Conservation (phyloP, 2,797 vertebrate genomes). For the Phrynocephalus forsythii region DNA sequence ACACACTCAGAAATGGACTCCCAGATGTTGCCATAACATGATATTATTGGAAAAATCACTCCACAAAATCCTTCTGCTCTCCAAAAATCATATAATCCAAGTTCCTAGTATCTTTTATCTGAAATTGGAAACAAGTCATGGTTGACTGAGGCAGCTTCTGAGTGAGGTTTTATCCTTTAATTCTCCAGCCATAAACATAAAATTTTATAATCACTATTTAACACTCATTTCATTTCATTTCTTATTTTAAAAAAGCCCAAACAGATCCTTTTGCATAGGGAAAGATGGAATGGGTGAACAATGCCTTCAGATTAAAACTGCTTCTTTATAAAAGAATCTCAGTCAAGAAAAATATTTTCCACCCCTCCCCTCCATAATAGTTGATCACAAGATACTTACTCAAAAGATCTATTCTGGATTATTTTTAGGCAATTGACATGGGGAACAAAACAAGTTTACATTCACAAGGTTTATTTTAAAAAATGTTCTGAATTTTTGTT, state of each 20-base stretch:
- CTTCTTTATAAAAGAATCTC: not conserved
- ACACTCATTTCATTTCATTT: not conserved
- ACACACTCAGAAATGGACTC: not conserved
- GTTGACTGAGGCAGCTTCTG: not conserved
- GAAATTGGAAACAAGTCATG: not conserved
- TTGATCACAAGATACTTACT: not conserved
- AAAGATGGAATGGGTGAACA: not conserved
- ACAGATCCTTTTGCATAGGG: not conserved
- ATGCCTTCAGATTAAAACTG: not conserved
- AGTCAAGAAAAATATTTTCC: not conserved
- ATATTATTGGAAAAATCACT: not conserved
- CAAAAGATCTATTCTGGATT: not conserved
- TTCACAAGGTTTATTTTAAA: too few species aligned
- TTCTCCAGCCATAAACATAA: not conserved
- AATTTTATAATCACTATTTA: not conserved
- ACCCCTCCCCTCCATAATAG: not conserved
- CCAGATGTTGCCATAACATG: not conserved
- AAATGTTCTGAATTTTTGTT: constrained; percentile 61
- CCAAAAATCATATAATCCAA: not conserved
- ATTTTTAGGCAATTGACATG: not conserved
- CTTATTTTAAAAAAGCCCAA: not conserved
- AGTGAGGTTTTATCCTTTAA: not conserved
- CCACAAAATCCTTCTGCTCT: not conserved
- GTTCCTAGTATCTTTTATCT: not conserved
- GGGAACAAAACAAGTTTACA: constrained; percentile 21